phyloP scores from a whole-genome alignment of 2,888 invertebrate genomes.

The Scaptomyza tumidula region DNA sequence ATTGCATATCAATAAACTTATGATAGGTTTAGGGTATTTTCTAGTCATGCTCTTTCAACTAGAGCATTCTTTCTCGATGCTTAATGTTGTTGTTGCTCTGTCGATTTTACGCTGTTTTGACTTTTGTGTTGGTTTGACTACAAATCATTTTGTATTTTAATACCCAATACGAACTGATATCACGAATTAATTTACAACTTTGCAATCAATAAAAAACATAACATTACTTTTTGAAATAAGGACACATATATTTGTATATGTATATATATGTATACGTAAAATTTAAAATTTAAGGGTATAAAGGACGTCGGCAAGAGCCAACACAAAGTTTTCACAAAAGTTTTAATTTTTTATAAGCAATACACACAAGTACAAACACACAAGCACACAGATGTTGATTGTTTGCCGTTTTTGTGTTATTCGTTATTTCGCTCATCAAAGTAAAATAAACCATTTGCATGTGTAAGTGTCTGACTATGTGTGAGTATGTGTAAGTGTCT shows the following conservation, averaged over 20 bases:
- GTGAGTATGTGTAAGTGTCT: constrained; percentile 10
- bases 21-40: too few species aligned
- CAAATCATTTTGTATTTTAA: not conserved
- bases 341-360: constrained; percentile 69
- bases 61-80: too few species aligned
- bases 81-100: too few species aligned
- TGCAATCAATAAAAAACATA: not conserved
- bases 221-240: not conserved
- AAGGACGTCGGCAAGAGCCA: constrained; percentile 10
- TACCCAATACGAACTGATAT: too few species aligned
- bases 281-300: constrained; percentile 31
- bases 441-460: constrained; percentile 58
- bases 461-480: constrained; percentile 9
- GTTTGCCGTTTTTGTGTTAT: constrained; percentile 36
- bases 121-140: not conserved
- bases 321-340: constrained; percentile 14
- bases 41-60: too few species aligned
- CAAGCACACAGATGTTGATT: constrained; percentile 7
- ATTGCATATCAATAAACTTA: too few species aligned
- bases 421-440: constrained; percentile 65
- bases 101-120: too few species aligned
- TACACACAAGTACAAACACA: constrained; percentile 14
- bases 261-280: too few species aligned
- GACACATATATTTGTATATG: too few species aligned
- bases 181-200: not conserved